Percentiles rank a stretch among this genome's conserved stretches.
Evolutionary conservation across 2,888 invertebrate genomes (phyloP).

Genomic region (Orthosia cruda): DNA sequence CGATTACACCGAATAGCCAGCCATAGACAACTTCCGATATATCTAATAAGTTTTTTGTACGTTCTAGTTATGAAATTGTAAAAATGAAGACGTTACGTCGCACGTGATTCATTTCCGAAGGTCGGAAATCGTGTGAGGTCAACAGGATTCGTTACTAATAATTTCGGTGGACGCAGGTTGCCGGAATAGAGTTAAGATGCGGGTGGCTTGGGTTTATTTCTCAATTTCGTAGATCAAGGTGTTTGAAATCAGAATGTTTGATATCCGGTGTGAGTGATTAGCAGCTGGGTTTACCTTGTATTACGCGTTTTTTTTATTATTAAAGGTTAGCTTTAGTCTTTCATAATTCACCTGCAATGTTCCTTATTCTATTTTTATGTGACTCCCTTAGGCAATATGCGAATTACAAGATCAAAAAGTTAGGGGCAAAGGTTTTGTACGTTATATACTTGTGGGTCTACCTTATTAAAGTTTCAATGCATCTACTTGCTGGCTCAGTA

Average conservation of each 20-base stretch:
- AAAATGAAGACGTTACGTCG: conserved; percentile 76
- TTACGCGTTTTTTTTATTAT: background rate
- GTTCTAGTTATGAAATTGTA: conserved; percentile 70
- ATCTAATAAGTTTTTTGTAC: conserved; percentile 71
- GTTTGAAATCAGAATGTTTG: conserved; percentile 46
- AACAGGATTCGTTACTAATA: conserved; percentile 56
- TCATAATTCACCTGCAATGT: background rate
- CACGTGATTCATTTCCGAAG: conserved; percentile 74
- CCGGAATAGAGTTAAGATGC: conserved; percentile 38
- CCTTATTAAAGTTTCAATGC: too few species aligned
- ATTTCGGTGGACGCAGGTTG: conserved; percentile 37
- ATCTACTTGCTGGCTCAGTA: background rate
- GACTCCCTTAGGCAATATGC: background rate
- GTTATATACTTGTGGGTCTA: background rate
- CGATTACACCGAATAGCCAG: conserved; percentile 70
- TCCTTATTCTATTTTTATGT: background rate
- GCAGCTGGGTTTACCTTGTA: conserved; percentile 19
- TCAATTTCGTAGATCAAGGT: conserved; percentile 57
- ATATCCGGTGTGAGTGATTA: conserved; percentile 29
- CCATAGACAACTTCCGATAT: conserved; percentile 66
- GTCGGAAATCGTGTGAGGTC: conserved; percentile 69
- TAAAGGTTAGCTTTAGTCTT: too few species aligned
- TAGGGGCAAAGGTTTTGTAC: background rate
- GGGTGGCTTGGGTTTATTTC: conserved; percentile 56
- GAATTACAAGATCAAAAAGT: background rate